Base-by-base conservation (phyloP, 2,888 invertebrate species). In the Cosmia pyralina region DNA sequence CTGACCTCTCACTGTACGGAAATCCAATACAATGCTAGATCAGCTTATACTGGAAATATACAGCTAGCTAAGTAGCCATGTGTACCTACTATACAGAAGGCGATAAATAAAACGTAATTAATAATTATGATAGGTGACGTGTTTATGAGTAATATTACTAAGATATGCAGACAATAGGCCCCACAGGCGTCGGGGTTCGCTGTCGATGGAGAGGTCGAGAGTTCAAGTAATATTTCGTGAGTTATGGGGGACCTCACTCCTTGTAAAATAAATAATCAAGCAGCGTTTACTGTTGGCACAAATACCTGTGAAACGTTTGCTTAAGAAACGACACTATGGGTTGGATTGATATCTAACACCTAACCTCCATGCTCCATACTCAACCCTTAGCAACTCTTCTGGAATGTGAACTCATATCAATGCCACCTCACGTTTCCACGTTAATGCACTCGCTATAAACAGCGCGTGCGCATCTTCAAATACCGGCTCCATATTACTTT, bases 401-500 rank as follows among this genome's bases (percentile, higher is more conserved):
- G 11, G 58, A 86, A 77, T 74, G 46, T 72, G 17, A 22, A 34
- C 19, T 57, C 67, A 60, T 70, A 86, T 75, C 69, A 72, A 75
- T 79, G 73, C 69, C 59, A 55, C 64, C 65, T 70, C 78, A 79
- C 74, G 78, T 73, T 66, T 66, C 62, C 62, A 72, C 71, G 59
- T 69, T 83, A 72, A 81, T 70, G n/a, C 63, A 52, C 52, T 65
- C 64, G 82, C 68, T 81, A 82, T 83, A 82, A 85, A 81, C 75
- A 73, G 82, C 83, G 82, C 85, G 71, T 86, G 90, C 90, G 87
- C 91, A 91, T 91, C 86, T 86, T 86, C 87, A 80, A 83, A 89
- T 91, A 91, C 92, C 90, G 90, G 90, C 87, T 88, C 79, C 72
- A 76, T 82, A 84, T 91, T 89, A 92, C 91, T 91, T 91, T 91